Base-by-base conservation (phyloP, 2,113 vertebrate species). In the Tyto alba region DNA sequence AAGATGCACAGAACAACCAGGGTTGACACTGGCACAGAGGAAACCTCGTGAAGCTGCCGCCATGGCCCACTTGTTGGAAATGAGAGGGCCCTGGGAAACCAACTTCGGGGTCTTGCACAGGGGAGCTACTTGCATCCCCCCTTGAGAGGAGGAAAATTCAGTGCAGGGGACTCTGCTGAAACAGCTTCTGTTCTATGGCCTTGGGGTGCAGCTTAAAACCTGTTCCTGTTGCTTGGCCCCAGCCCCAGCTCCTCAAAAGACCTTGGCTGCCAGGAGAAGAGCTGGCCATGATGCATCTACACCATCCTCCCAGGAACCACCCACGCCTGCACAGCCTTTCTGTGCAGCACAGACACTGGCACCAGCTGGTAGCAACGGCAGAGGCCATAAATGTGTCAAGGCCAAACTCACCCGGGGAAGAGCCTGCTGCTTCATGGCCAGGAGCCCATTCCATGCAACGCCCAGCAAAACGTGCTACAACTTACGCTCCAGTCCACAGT, bases 401-500 rank as follows among this genome's bases (percentile, higher is more conserved):
- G 56, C n/a, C 7, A 10, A 64, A 83, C 80, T 72, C 84, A 96
- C 90, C 78, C 73, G 73, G 69, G 40, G 62, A 95, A 91, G 15
- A 75, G 32, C 56, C 26, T 75, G 34, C 88, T 78, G 43, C n/a
- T 62, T 85, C 81, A 57, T 89, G 79, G 84, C 87, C 5, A 2
- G 32, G 25, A 94, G 50, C 62, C 63, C 43, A 20, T 50, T 63
- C 66, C 55, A 60, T 7, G 12, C 38, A 84, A 84, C 0, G 8
- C n/a, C 74, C 72, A 84, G 62, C 22, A 80, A 73, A 73, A 85
- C 0, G 2, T 5, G 16, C 36, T 38, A 55, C 13, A 43, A 99
- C 99, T 99, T 98, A 99, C 99, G 0, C 97, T 99, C 99, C 99
- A 99, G 98, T 99, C 99, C 93, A 99, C 98, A 3, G 98, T 98